These are phyloP conservation scores for Dolichotis patagonum DNA, from an alignment of 2,113 vertebrate genomes.

Conservation along the genomic window DNA sequence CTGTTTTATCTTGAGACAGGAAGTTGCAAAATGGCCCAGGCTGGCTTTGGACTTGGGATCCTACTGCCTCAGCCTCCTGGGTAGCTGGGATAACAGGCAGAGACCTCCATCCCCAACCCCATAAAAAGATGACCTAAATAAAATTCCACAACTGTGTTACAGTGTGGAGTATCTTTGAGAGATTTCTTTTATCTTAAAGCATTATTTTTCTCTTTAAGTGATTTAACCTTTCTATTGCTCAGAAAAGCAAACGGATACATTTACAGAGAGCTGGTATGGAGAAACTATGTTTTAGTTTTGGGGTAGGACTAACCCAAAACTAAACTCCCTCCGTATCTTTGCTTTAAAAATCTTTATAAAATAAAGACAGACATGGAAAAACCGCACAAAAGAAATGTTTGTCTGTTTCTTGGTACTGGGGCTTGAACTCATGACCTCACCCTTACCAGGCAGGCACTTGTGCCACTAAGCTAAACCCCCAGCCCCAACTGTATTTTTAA, in stretches of 20 bases:
- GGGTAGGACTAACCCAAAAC: background rate
- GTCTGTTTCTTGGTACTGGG: background rate
- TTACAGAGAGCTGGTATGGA: background rate
- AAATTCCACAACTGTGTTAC: slow-evolving; percentile 28
- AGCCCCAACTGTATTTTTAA: background rate
- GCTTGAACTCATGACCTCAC: no score
- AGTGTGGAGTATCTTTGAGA: background rate
- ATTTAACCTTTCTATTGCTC: background rate
- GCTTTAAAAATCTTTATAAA: background rate
- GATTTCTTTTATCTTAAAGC: background rate
- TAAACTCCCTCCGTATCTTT: background rate
- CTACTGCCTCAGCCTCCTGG: background rate
- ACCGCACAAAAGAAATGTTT: background rate
- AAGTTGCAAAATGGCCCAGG: background rate
- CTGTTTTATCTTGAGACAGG: background rate
- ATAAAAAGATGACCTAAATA: background rate
- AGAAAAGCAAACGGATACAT: slow-evolving; percentile 28
- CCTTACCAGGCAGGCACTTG: no score
- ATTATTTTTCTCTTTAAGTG: slow-evolving; percentile 12
- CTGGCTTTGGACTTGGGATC: background rate
- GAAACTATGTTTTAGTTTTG: slow-evolving; percentile 42
- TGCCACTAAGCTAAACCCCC: no score
- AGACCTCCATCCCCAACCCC: background rate
- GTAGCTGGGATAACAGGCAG: background rate
- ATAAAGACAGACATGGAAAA: slow-evolving; percentile 1